Base-by-base conservation (phyloP, 2,888 invertebrate genomes). In the Drosophila greeni region DNA sequence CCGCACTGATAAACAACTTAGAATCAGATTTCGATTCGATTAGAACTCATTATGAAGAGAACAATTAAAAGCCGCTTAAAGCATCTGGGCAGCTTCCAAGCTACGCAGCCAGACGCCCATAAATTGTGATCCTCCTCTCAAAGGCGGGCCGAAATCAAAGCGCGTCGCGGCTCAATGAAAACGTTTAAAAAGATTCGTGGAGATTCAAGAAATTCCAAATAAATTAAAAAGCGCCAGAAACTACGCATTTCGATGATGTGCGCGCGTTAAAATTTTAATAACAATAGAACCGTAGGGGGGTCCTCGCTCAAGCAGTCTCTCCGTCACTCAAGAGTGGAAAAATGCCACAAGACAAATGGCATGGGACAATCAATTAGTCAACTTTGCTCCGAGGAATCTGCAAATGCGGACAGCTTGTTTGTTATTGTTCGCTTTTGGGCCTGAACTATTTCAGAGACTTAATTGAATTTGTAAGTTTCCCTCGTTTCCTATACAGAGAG, bases 61-160 rank as follows among this genome's bases (percentile, higher is more conserved):
- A 75, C 75, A 82, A 79, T 82, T 79, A 82, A 80, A 82, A 79
- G 20, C 80, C 69, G 82, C 82, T 79, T 80, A 79, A 64, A 55
- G 56, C 51, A 68, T 37, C 53, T 62, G 53, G 58, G 24, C 75
- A 69, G 80, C 82, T 79, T 66, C 79, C 77, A 75, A 60, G 73
- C 73, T 79, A 82, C 82, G 77, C 79, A 67, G 8, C 20, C 23
- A 16, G 33, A 34, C 36, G 29, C 36, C 16, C 24, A 53, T 59
- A 36, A 66, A 59, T 59, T 57, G 57, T 40, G 24, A 11, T 7
- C 39, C 47, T 37, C 57, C 31, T 37, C 45, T 18, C 24, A 24
- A 34, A 18, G 5, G 51, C 53, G 57, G 75, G 60, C 62, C 49
- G 47, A 75, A 82, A 82, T 82, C 82, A 79, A 79, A 82, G 82